Evolutionary conservation across 1,140 invertebrate genomes (phyloP).

Genomic region (Eupristina koningsbergeri): DNA sequence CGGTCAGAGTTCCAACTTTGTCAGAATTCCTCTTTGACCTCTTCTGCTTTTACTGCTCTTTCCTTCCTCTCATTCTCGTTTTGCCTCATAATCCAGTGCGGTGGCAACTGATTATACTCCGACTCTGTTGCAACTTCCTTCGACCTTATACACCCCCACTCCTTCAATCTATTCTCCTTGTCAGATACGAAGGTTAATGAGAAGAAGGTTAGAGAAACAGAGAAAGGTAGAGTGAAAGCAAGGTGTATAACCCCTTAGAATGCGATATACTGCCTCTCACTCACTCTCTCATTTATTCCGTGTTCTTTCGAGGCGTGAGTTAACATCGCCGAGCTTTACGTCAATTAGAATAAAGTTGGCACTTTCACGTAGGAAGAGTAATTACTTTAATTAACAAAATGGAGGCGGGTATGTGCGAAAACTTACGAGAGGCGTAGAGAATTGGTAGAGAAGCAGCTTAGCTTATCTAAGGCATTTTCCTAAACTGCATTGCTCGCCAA

Average conservation of each 20-base stretch:
- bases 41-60: neutral
- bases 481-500: conserved; percentile 45
- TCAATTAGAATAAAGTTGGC: conserved; percentile 76
- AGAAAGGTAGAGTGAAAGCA: neutral
- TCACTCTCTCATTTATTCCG: no score
- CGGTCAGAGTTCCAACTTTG: conserved; percentile 67
- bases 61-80: conserved; percentile 31
- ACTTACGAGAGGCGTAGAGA: neutral
- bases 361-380: conserved; percentile 75
- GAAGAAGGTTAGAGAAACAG: neutral
- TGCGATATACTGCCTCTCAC: conserved; percentile 36
- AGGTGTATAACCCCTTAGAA: conserved; percentile 15
- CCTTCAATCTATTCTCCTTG: conserved; percentile 38
- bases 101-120: conserved; percentile 73
- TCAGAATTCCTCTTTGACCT: conserved; percentile 58
- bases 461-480: conserved; percentile 20
- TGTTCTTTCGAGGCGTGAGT: conserved; percentile 51
- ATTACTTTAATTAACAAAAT: conserved; percentile 77
- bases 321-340: conserved; percentile 71
- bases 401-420: conserved; percentile 67
- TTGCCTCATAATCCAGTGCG: conserved; percentile 71
- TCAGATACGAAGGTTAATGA: no score
- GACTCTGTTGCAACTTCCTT: conserved; percentile 45
- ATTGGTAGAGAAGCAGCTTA: neutral
- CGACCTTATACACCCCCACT: conserved; percentile 48